These are phyloP conservation scores for Scophthalmus maximus DNA, from an alignment of 2,113 vertebrate species.

Conservation along the genomic window DNA sequence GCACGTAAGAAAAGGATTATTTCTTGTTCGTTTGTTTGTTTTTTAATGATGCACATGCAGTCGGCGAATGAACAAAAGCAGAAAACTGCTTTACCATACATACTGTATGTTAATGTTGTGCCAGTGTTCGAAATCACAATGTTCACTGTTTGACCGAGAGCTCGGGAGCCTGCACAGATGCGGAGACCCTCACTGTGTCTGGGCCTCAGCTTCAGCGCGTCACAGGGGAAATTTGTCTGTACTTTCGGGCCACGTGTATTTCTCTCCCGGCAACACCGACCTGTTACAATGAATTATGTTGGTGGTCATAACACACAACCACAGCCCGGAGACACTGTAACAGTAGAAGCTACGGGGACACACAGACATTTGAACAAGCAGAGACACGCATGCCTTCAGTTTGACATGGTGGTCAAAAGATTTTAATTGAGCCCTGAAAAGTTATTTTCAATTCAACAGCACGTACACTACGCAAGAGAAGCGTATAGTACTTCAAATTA, in stretches of 20 bases:
- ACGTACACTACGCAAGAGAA: neutral
- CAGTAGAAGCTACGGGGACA: slow-evolving; percentile 11
- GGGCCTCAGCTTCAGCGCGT: slow-evolving; percentile 27
- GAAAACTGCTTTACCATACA: neutral
- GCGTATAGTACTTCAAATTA: neutral
- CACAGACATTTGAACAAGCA: neutral
- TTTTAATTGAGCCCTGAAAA: neutral
- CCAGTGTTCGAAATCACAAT: no score
- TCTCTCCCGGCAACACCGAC: slow-evolving; percentile 32
- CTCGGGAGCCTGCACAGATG: slow-evolving; percentile 31
- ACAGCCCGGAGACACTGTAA: slow-evolving; percentile 17
- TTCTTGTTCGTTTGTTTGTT: neutral
- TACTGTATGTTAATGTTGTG: no score
- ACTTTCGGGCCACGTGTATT: slow-evolving; percentile 45
- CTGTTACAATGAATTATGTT: slow-evolving; percentile 48
- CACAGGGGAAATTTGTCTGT: slow-evolving; percentile 56
- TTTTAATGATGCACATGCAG: slow-evolving; percentile 4
- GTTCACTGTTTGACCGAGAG: slow-evolving; percentile 16
- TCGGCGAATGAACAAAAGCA: neutral
- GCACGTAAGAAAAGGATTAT: neutral
- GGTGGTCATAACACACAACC: slow-evolving; percentile 38
- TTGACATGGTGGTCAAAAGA: neutral
- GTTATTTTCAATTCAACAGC: neutral
- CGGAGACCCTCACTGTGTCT: slow-evolving; percentile 1
- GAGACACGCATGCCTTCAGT: neutral